A percentile compares a stretch with the other conserved stretches of the same genome.
Evolutionary conservation across 2,113 vertebrate genomes (phyloP).

Genomic region (Paralichthys olivaceus): DNA sequence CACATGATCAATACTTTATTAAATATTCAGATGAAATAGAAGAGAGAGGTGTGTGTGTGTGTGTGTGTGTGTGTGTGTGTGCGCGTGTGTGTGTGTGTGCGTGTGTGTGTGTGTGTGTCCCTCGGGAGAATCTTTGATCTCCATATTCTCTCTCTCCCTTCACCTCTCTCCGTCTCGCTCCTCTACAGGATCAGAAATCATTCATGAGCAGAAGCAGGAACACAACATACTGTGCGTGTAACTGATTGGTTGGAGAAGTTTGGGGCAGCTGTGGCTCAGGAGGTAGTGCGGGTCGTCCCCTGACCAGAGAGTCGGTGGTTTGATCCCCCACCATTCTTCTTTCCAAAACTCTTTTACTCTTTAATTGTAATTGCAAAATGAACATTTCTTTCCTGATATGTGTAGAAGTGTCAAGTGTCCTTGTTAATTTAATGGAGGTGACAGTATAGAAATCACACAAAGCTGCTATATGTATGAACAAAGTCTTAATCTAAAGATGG

Average conservation of each 20-base stretch:
- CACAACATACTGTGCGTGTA: not conserved
- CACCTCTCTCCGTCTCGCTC: constrained; percentile 3
- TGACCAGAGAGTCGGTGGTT: too few relatives aligned
- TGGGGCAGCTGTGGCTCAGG: too few relatives aligned
- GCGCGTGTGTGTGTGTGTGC: not conserved
- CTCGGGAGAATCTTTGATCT: constrained; percentile 52
- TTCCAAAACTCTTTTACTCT: not conserved
- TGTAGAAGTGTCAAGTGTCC: too few relatives aligned
- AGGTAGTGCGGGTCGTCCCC: too few relatives aligned
- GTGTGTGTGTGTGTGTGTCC: not conserved
- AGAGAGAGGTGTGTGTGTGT: not conserved
- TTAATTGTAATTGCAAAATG: too few relatives aligned
- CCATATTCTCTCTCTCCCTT: constrained; percentile 27
- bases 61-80: not conserved
- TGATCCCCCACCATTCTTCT: too few relatives aligned
- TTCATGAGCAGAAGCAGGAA: constrained; percentile 4
- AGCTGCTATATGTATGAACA: too few relatives aligned
- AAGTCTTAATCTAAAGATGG: too few relatives aligned
- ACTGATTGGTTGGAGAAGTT: not conserved
- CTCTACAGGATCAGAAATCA: constrained; percentile 3
- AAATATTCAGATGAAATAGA: constrained; percentile 61
- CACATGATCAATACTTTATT: constrained; percentile 63
- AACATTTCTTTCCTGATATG: too few relatives aligned
- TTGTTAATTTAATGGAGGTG: too few relatives aligned
- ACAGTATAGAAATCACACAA: too few relatives aligned